Conservation (phyloP, 2,888 invertebrate species). For the Athripsodes cinereus region DNA sequence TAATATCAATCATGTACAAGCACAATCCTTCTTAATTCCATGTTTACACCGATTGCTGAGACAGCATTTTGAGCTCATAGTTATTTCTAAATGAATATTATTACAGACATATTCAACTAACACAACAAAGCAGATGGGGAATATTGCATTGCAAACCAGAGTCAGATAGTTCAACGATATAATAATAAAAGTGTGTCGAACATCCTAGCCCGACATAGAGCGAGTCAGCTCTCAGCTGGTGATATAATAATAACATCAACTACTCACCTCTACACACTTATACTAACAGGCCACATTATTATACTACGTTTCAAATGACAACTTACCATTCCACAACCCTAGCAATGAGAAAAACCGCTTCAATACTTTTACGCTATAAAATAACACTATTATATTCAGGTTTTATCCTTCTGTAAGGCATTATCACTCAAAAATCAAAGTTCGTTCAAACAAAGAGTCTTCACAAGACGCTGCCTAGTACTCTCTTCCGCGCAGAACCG, state of each 20-base stretch:
- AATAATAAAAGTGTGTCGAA: background rate
- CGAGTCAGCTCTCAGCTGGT: background rate
- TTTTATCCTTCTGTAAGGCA: slow-evolving; percentile 52
- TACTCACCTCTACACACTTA: too few species aligned
- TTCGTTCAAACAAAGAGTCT: slow-evolving; percentile 37
- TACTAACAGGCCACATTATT: too few species aligned
- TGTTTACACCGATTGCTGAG: too few species aligned
- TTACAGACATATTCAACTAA: too few species aligned
- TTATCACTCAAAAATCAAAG: slow-evolving; percentile 46
- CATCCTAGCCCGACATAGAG: background rate
- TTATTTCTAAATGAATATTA: too few species aligned
- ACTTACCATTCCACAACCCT: slow-evolving; percentile 36
- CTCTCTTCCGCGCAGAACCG: background rate
- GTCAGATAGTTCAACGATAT: too few species aligned
- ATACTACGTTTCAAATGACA: slow-evolving; percentile 24
- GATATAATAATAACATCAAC: background rate
- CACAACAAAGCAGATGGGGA: too few species aligned
- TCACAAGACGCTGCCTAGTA: slow-evolving; percentile 36
- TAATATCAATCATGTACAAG: too few species aligned
- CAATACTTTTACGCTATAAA: slow-evolving; percentile 48
- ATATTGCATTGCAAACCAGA: too few species aligned
- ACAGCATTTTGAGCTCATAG: too few species aligned
- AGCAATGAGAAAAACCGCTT: slow-evolving; percentile 40
- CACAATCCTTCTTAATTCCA: too few species aligned
- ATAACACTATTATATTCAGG: slow-evolving; percentile 49